Percentiles rank a stretch among this genome's conserved stretches.
Conservation (phyloP, 2,113 vertebrate species). For the Trichomycterus rosablanca region DNA sequence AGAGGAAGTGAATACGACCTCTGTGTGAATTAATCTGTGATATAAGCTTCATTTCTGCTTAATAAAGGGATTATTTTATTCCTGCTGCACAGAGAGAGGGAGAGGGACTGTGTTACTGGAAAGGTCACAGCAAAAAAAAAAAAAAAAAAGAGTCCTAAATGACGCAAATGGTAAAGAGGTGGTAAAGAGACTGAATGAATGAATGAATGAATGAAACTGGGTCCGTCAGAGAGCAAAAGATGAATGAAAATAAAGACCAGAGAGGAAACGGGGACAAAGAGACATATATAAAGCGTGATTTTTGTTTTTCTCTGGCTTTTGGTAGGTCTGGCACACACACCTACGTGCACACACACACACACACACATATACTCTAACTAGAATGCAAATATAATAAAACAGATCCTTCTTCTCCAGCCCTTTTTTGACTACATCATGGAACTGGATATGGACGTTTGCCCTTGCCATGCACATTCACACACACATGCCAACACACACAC, state of each 20-base stretch:
- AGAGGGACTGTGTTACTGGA: background rate
- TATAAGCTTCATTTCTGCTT: slow-evolving; percentile 11
- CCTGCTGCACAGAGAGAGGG: background rate
- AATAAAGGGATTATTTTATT: slow-evolving; percentile 33
- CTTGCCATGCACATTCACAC: too few relatives aligned
- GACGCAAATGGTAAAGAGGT: too few relatives aligned
- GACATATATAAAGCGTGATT: too few relatives aligned
- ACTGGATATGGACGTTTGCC: too few relatives aligned
- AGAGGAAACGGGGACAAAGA: background rate
- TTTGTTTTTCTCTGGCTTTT: too few relatives aligned
- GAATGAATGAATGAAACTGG: background rate
- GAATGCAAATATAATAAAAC: too few relatives aligned
- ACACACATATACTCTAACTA: too few relatives aligned
- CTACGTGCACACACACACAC: too few relatives aligned
- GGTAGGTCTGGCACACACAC: too few relatives aligned
- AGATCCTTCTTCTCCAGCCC: too few relatives aligned
- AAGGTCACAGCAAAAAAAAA: background rate
- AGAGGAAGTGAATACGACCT: background rate
- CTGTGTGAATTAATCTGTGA: background rate
- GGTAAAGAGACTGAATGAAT: background rate
- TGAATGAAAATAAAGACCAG: background rate
- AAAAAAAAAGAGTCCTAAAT: background rate
- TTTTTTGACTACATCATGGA: too few relatives aligned
- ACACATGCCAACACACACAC: too few relatives aligned
- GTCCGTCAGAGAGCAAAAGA: background rate